These are phyloP conservation scores for Metellina segmentata DNA, from an alignment of 2,888 invertebrate species.

Conservation along the genomic window DNA sequence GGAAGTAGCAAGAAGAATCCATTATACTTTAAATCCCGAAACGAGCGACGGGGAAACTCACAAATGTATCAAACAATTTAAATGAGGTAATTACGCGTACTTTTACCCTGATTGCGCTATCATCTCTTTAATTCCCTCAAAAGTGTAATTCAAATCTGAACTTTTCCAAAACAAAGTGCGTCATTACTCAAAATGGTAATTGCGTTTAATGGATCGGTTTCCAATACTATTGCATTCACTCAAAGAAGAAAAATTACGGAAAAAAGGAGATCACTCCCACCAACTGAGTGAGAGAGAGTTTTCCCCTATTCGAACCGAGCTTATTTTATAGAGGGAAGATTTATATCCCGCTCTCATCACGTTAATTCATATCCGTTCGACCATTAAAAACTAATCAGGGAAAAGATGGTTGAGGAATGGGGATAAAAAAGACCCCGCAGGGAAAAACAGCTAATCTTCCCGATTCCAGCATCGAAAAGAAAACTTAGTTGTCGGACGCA, in stretches of 20 bases:
- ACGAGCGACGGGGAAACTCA: neutral
- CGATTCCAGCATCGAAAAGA: slow-evolving; percentile 52
- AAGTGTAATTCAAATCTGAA: slow-evolving; percentile 1
- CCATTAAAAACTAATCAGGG: slow-evolving; percentile 76
- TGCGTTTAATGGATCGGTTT: slow-evolving; percentile 74
- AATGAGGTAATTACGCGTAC: neutral
- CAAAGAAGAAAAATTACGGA: slow-evolving; percentile 23
- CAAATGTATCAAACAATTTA: neutral
- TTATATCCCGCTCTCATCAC: slow-evolving; percentile 68
- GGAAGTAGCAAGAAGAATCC: neutral
- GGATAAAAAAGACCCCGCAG: slow-evolving; percentile 40
- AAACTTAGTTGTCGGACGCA: slow-evolving; percentile 66
- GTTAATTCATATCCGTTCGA: slow-evolving; percentile 74
- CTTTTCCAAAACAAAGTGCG: slow-evolving; percentile 13
- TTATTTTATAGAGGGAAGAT: slow-evolving; percentile 67
- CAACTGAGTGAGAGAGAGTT: neutral
- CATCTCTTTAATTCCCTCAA: neutral
- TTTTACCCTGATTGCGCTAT: neutral
- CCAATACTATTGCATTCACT: slow-evolving; percentile 63
- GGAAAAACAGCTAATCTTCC: slow-evolving; percentile 70
- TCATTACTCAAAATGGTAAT: slow-evolving; percentile 51
- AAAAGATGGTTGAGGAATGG: slow-evolving; percentile 59
- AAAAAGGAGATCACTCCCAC: slow-evolving; percentile 51
- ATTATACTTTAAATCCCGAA: neutral
- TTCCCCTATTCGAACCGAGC: slow-evolving; percentile 41